Percentiles rank a stretch among this genome's conserved stretches.
phyloP scores from a whole-genome alignment of 92 coral and sea anemone species.

The Chrysogorgia sp. region DNA sequence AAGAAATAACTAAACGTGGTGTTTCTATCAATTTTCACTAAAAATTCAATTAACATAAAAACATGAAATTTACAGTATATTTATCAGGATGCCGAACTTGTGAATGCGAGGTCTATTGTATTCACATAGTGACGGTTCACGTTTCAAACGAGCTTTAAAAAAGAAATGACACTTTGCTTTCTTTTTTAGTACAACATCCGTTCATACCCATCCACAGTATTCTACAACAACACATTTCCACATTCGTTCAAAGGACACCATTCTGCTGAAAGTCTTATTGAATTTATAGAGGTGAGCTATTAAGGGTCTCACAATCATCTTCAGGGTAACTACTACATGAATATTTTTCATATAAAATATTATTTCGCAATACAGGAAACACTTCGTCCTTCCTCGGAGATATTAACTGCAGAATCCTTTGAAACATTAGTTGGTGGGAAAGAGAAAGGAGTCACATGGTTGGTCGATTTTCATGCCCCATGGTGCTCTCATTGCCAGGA shows the following conservation, averaged over 20 bases:
- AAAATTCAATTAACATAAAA: no score
- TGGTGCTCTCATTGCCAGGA: conserved; percentile 99
- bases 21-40: no score
- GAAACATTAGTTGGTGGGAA: conserved; percentile 75
- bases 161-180: not conserved
- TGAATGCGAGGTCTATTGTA: not conserved
- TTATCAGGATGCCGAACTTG: not conserved
- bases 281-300: conserved; percentile 85
- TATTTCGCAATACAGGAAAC: conserved; percentile 70
- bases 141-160: not conserved
- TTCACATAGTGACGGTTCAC: not conserved
- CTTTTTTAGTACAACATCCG: conserved; percentile 84
- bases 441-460: conserved; percentile 85
- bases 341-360: no score
- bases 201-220: conserved; percentile 91
- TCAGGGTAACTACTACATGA: not conserved
- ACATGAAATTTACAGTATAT: no score
- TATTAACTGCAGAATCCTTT: conserved; percentile 81
- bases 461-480: conserved; percentile 95
- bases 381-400: conserved; percentile 77
- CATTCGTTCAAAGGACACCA: conserved; percentile 90
- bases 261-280: conserved; percentile 83
- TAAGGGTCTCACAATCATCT: not conserved
- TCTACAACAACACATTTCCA: conserved; percentile 86
- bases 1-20: no score